Evolutionary conservation across 2,888 invertebrate species (phyloP).

Genomic region (Loripinus fragilis): DNA sequence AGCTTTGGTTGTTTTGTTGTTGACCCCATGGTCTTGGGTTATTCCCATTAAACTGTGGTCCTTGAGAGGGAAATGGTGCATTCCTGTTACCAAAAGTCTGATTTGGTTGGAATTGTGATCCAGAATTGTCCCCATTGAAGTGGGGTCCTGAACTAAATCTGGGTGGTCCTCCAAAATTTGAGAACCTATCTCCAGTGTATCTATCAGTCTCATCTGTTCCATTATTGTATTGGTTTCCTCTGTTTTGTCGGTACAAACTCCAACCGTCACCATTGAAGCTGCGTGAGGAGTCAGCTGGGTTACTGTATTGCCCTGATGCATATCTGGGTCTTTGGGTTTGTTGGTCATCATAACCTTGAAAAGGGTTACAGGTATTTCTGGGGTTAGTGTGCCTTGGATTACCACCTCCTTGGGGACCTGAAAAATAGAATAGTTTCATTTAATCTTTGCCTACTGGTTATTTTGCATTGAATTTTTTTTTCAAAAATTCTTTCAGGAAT

Average conservation of each 20-base stretch:
- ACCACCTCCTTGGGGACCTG: neutral
- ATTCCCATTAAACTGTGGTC: constrained; percentile 1
- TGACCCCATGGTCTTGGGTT: neutral
- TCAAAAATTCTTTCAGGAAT: too few species aligned
- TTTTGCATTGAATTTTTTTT: too few species aligned
- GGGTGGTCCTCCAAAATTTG: constrained; percentile 52
- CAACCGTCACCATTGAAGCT: neutral
- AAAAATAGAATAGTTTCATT: too few species aligned
- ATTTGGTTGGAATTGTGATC: neutral
- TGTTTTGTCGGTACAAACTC: constrained; percentile 7
- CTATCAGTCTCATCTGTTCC: neutral
- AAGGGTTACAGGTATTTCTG: constrained; percentile 31
- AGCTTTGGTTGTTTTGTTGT: neutral
- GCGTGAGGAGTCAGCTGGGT: neutral
- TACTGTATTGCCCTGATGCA: neutral
- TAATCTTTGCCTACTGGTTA: too few species aligned
- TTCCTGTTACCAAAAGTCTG: constrained; percentile 5
- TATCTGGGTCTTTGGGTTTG: neutral
- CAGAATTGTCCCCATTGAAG: neutral
- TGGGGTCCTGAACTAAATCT: constrained; percentile 19
- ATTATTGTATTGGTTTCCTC: constrained; percentile 12
- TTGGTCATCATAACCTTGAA: constrained; percentile 28
- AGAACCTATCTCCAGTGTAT: constrained; percentile 8
- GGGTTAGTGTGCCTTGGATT: neutral
- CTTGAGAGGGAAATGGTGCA: neutral